phyloP scores from a whole-genome alignment of 2,113 vertebrate genomes.

The Nyctereutes procyonoides region DNA sequence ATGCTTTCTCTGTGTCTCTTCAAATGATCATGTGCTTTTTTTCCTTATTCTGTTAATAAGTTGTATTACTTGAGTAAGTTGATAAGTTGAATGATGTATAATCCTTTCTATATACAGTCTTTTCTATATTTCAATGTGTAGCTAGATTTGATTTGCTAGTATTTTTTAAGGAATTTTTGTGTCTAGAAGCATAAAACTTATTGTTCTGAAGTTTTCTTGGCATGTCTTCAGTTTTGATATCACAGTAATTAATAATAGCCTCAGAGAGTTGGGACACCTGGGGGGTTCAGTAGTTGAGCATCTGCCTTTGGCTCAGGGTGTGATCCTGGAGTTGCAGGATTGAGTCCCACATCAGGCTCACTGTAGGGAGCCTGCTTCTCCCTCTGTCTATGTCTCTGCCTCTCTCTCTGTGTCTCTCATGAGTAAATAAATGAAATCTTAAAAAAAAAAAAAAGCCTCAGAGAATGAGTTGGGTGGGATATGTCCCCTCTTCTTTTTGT shows the following conservation, averaged over 20 bases:
- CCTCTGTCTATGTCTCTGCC: too few species aligned
- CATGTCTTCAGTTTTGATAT: background rate
- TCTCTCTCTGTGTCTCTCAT: too few species aligned
- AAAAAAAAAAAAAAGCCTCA: background rate
- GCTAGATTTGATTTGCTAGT: background rate
- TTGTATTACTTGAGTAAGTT: background rate
- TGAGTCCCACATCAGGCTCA: too few species aligned
- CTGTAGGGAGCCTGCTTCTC: too few species aligned
- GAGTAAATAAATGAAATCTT: too few species aligned
- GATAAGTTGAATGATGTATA: background rate
- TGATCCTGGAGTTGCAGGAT: too few species aligned
- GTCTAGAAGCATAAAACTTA: background rate
- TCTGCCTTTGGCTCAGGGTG: too few species aligned
- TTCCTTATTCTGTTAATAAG: background rate
- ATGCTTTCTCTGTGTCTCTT: background rate
- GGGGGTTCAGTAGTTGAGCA: too few species aligned
- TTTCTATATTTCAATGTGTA: background rate
- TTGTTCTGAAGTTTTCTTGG: background rate
- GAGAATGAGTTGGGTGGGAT: background rate
- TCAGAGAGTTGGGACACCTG: background rate
- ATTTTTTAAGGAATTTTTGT: background rate
- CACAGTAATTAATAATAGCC: background rate
- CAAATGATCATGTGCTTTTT: background rate
- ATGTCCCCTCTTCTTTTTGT: background rate
- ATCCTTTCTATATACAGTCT: background rate